Evolutionary conservation across 2,888 invertebrate species (phyloP).

Genomic region (Phrixothrix hirtus): DNA sequence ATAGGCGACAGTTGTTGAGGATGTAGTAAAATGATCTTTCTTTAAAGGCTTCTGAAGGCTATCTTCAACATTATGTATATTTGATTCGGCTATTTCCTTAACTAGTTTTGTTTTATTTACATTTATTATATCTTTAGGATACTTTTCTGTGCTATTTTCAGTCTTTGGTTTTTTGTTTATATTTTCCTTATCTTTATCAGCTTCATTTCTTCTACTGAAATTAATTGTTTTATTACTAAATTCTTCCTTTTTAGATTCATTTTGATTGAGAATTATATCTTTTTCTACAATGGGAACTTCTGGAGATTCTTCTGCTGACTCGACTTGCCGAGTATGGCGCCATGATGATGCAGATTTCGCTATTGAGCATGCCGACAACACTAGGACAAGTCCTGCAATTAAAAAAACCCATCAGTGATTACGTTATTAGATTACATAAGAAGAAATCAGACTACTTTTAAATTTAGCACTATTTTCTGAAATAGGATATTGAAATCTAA

Average conservation of each 20-base stretch:
- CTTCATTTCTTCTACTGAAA: slow-evolving; percentile 7
- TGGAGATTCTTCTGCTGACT: slow-evolving; percentile 8
- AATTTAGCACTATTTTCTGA: too few species aligned
- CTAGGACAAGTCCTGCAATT: slow-evolving; percentile 43
- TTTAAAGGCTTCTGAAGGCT: not conserved
- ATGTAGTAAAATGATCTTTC: not conserved
- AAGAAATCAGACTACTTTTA: not conserved
- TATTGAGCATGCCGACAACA: slow-evolving; percentile 34
- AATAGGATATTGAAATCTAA: too few species aligned
- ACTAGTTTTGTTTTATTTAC: slow-evolving; percentile 14
- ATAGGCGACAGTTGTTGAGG: too few species aligned
- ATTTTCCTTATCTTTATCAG: too few species aligned
- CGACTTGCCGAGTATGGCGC: slow-evolving; percentile 25
- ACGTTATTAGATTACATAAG: not conserved
- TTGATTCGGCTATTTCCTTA: not conserved
- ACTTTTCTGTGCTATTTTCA: slow-evolving; percentile 38
- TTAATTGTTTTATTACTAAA: slow-evolving; percentile 6
- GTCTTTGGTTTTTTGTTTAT: slow-evolving; percentile 44
- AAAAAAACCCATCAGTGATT: slow-evolving; percentile 6
- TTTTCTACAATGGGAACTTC: slow-evolving; percentile 11
- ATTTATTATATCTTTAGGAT: slow-evolving; percentile 11
- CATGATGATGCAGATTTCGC: slow-evolving; percentile 27
- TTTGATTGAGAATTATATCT: not conserved
- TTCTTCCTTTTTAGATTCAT: slow-evolving; percentile 11
- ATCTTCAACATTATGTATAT: slow-evolving; percentile 1